Conservation (phyloP, 2,113 vertebrate species). For the Ascaphus truei region DNA sequence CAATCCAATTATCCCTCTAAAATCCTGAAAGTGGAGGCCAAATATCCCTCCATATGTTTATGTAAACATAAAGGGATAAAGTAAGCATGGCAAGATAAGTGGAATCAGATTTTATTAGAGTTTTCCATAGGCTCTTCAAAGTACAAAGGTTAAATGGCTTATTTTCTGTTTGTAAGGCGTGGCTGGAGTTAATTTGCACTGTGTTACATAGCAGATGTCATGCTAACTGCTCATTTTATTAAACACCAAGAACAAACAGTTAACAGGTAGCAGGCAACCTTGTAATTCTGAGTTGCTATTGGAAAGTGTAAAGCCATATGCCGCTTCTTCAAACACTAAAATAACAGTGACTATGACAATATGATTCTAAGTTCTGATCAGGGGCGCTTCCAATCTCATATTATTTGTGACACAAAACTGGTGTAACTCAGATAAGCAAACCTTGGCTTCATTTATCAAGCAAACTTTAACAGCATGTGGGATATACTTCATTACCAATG, state of each 20-base stretch:
- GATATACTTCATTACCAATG: no score
- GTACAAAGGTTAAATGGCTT: slow-evolving; percentile 22
- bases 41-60: slow-evolving; percentile 21
- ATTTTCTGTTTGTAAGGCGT: slow-evolving; percentile 22
- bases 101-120: slow-evolving; percentile 3
- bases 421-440: no score
- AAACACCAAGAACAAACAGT: slow-evolving; percentile 37
- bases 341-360: no score
- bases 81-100: slow-evolving; percentile 20
- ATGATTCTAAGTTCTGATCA: no score
- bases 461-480: no score
- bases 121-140: slow-evolving; percentile 12
- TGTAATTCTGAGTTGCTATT: not conserved
- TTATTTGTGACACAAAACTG: no score
- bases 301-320: no score
- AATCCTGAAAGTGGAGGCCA: not conserved
- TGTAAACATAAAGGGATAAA: no score
- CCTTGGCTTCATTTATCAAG: no score
- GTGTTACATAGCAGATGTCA: slow-evolving; percentile 53
- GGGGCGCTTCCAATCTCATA: no score
- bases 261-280: slow-evolving; percentile 4
- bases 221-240: slow-evolving; percentile 48
- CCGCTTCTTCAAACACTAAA: no score
- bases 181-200: slow-evolving; percentile 33
- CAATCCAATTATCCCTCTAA: not conserved